These are phyloP conservation scores for Apeltes quadracus DNA, from an alignment of 2,113 vertebrate species.

Conservation along the genomic window DNA sequence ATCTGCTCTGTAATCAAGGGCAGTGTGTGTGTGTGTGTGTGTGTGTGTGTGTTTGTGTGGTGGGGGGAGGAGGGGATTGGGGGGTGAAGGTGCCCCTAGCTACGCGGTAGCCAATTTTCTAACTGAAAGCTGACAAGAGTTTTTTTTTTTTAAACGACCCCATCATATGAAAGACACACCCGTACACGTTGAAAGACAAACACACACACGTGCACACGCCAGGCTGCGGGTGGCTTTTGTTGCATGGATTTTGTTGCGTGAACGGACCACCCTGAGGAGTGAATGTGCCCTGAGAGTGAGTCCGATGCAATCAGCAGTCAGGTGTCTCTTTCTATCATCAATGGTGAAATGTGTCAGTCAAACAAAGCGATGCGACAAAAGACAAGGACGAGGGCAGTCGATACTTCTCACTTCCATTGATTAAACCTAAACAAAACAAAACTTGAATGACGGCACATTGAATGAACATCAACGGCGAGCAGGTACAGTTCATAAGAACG, in stretches of 20 bases:
- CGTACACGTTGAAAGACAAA: slow-evolving; percentile 40
- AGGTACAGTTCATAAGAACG: slow-evolving; percentile 30
- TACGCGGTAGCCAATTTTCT: slow-evolving; percentile 64
- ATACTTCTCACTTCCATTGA: slow-evolving; percentile 42
- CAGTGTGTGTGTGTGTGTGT: slow-evolving; percentile 55
- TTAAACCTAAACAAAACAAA: not conserved
- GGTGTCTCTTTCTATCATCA: slow-evolving; percentile 51
- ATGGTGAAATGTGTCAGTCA: slow-evolving; percentile 51
- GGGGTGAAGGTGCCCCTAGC: slow-evolving; percentile 71
- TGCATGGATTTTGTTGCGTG: too few relatives aligned
- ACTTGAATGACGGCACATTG: not conserved
- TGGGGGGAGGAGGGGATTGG: too few relatives aligned
- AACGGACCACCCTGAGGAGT: slow-evolving; percentile 69
- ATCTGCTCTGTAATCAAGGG: slow-evolving; percentile 68
- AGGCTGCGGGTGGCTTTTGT: slow-evolving; percentile 43
- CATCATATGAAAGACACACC: slow-evolving; percentile 56
- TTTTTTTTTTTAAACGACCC: slow-evolving; percentile 64
- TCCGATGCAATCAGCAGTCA: slow-evolving; percentile 54
- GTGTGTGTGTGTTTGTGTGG: slow-evolving; percentile 1
- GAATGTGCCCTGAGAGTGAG: slow-evolving; percentile 50
- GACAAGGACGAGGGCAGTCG: slow-evolving; percentile 9
- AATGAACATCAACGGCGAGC: slow-evolving; percentile 30
- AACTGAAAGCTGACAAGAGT: slow-evolving; percentile 65
- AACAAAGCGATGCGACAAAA: slow-evolving; percentile 34
- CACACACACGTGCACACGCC: slow-evolving; percentile 45